Evolutionary conservation across 2,797 vertebrate genomes (phyloP).

Genomic region (Odontamblyopus rebecca): DNA sequence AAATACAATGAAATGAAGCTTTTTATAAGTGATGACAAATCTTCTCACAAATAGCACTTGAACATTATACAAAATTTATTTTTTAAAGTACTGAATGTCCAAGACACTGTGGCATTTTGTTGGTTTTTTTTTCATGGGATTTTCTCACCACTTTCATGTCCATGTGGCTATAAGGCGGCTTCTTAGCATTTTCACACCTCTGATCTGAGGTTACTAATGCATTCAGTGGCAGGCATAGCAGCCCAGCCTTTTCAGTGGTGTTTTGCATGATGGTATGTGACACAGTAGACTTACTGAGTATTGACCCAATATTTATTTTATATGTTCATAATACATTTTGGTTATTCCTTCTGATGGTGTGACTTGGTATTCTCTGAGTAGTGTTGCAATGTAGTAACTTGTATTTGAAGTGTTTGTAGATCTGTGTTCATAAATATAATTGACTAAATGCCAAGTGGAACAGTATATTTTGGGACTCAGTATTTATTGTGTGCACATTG

Average conservation of each 20-base stretch:
- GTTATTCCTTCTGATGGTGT: neutral
- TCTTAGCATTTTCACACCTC: slow-evolving; percentile 3
- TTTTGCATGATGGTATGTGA: slow-evolving; percentile 21
- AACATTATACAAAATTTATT: neutral
- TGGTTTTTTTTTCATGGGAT: slow-evolving; percentile 1
- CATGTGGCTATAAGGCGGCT: slow-evolving; percentile 11
- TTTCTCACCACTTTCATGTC: slow-evolving; percentile 3
- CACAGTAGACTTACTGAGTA: slow-evolving; percentile 3
- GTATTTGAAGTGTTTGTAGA: neutral
- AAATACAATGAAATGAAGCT: neutral
- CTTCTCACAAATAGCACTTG: neutral
- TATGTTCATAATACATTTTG: neutral
- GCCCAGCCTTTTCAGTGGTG: slow-evolving; percentile 1
- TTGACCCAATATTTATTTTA: neutral
- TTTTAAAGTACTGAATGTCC: neutral
- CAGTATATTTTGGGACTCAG: too few relatives aligned
- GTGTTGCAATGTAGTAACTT: too few relatives aligned
- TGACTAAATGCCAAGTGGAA: too few relatives aligned
- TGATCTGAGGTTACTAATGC: slow-evolving; percentile 17
- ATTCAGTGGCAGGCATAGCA: slow-evolving; percentile 3
- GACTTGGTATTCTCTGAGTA: neutral
- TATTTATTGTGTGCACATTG: too few relatives aligned
- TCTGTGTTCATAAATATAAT: too few relatives aligned
- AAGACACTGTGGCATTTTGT: neutral
- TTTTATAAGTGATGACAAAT: neutral